Evolutionary conservation across 2,113 vertebrate genomes (phyloP), one percentile per base, ranked within the genome.

Genomic region (Bettongia penicillata): DNA sequence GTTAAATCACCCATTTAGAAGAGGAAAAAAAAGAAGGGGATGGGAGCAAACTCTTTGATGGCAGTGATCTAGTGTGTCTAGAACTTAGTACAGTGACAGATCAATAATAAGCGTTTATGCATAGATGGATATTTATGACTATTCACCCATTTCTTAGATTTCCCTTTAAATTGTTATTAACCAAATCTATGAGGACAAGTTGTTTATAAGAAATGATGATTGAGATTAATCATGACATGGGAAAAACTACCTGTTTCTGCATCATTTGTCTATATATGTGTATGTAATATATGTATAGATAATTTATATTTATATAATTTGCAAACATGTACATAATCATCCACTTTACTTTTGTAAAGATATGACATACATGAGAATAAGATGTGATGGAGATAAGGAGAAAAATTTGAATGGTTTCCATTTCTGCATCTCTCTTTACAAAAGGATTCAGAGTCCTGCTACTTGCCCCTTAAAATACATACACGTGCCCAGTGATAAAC

Each of bases 161-260:
- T 94, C 23, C 19, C 57, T 93, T 84, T 43, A 94, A 93, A 93
- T 26, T 91, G n/a, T 77, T 1, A 24, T 53, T 91, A 57, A 53
- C 52, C 48, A 93, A 91, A 93, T 90, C 26, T n/a, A 84, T 1
- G 47, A 68, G 28, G 61, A 68, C 90, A 28, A 90, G 43, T 51
- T 50, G 16, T 1, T 57, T 28, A 68, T 68, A 84, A 91, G 8
- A 61, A 91, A 84, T 77, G 3, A 77, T 77, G 19, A 77, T n/a
- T 77, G 37, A 77, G 1, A 77, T 68, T 68, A n/a, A 68, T 19
- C 37, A 77, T n/a, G 37, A 77, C 14, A 37, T 77, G 11, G 61
- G 61, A 16, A 68, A 68, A 68, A 37, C 31, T 68, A 68, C 12
- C 37, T 68, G 1, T n/a, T n/a, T 68, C 61, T 68, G 5, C 6